Percentiles rank a stretch among this genome's conserved stretches.
These are phyloP conservation scores for Pangasius krempfi DNA, from an alignment of 2,797 vertebrate genomes.

Conservation along the genomic window DNA sequence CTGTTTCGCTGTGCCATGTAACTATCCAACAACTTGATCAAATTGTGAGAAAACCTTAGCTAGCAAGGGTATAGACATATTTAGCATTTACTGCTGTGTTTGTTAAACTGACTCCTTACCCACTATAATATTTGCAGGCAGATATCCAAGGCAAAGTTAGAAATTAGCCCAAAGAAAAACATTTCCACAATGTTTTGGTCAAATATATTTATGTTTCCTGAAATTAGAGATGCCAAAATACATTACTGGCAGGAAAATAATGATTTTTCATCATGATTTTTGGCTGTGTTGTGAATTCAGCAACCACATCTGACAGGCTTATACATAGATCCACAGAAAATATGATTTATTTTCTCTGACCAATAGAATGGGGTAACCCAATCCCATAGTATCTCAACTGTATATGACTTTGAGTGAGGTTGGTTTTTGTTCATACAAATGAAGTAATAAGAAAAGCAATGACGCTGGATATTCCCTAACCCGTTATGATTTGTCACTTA, in stretches of 20 bases:
- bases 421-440: background rate
- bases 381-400: background rate
- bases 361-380: background rate
- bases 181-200: background rate
- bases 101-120: background rate
- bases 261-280: background rate
- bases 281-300: background rate
- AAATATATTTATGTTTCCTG: background rate
- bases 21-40: background rate
- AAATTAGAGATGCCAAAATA: background rate
- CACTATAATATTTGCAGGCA: background rate
- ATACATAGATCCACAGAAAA: background rate
- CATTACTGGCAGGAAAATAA: background rate
- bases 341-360: background rate
- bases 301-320: background rate
- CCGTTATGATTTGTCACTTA: background rate
- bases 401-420: background rate
- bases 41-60: background rate
- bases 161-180: background rate
- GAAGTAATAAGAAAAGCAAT: background rate
- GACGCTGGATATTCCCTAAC: background rate
- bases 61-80: background rate
- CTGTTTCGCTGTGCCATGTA: background rate
- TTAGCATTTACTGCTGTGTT: background rate
- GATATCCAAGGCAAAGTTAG: background rate